phyloP scores from a whole-genome alignment of 1,140 invertebrate species.

The Euwallacea similis region DNA sequence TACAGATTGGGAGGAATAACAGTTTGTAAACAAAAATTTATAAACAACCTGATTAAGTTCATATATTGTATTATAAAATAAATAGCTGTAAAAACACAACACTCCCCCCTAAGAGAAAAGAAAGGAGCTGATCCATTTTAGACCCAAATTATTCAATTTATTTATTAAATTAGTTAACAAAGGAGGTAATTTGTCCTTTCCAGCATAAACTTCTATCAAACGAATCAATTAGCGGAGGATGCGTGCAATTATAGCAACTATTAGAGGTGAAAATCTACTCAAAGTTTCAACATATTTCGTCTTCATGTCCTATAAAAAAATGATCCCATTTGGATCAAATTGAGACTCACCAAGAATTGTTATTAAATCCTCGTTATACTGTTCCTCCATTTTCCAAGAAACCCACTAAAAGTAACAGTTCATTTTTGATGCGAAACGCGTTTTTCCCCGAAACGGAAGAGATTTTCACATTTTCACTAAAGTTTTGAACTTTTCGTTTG shows the following conservation, averaged over 20 bases:
- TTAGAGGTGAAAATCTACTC: conserved; percentile 16
- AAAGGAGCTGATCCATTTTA: conserved; percentile 28
- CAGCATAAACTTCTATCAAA: conserved; percentile 14
- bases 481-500: conserved; percentile 37
- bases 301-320: conserved; percentile 17
- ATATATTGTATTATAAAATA: background rate
- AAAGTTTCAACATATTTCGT: conserved; percentile 31
- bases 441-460: conserved; percentile 19
- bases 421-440: conserved; percentile 33
- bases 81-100: conserved; percentile 22
- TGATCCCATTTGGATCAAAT: background rate
- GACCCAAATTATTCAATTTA: conserved; percentile 36
- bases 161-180: conserved; percentile 33
- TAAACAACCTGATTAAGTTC: too few relatives aligned
- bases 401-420: conserved; percentile 30
- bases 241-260: conserved; percentile 7
- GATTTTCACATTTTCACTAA: conserved; percentile 40
- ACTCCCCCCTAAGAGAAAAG: conserved; percentile 30
- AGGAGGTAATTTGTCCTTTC: conserved; percentile 20
- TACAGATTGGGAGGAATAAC: too few relatives aligned
- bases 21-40: too few relatives aligned
- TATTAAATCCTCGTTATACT: too few relatives aligned
- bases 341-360: conserved; percentile 46
- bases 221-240: conserved; percentile 7
- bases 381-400: conserved; percentile 42